Conservation (phyloP, 2,113 vertebrate species). For the Zosterops hypoxanthus region DNA sequence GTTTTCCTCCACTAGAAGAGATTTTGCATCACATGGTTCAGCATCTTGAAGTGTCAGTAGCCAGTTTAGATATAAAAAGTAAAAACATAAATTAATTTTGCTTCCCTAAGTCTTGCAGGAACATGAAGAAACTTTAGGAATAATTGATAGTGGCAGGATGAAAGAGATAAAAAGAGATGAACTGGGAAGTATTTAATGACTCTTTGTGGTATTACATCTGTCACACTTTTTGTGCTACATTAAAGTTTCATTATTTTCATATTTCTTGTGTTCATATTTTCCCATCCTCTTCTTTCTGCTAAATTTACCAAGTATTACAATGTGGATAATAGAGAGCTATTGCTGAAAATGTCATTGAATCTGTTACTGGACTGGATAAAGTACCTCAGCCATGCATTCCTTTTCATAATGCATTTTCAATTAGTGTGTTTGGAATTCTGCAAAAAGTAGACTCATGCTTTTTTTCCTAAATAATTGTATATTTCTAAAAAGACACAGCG, state of each 20-base stretch:
- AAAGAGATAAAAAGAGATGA: slow-evolving; percentile 70
- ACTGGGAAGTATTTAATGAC: slow-evolving; percentile 75
- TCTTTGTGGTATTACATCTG: slow-evolving; percentile 76
- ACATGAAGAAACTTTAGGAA: slow-evolving; percentile 56
- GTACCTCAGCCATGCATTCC: slow-evolving; percentile 56
- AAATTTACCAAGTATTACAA: slow-evolving; percentile 82
- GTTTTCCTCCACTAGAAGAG: neutral
- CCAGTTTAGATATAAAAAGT: slow-evolving; percentile 23
- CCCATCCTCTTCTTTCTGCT: slow-evolving; percentile 75
- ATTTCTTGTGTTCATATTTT: slow-evolving; percentile 80
- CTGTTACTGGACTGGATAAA: slow-evolving; percentile 70
- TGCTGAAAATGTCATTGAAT: slow-evolving; percentile 75
- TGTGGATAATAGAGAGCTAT: slow-evolving; percentile 72
- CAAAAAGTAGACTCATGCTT: neutral
- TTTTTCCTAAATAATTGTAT: neutral
- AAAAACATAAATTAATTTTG: slow-evolving; percentile 38
- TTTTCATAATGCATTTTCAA: slow-evolving; percentile 69
- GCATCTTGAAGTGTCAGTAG: neutral
- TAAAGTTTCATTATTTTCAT: slow-evolving; percentile 81
- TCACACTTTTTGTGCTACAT: slow-evolving; percentile 77
- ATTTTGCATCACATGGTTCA: neutral
- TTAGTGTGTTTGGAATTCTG: slow-evolving; percentile 59
- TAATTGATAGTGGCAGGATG: slow-evolving; percentile 70
- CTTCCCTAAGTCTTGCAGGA: slow-evolving; percentile 26
- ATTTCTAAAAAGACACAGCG: neutral